Base-by-base conservation (phyloP, 2,797 vertebrate genomes). In the Sebastes vulpes region DNA sequence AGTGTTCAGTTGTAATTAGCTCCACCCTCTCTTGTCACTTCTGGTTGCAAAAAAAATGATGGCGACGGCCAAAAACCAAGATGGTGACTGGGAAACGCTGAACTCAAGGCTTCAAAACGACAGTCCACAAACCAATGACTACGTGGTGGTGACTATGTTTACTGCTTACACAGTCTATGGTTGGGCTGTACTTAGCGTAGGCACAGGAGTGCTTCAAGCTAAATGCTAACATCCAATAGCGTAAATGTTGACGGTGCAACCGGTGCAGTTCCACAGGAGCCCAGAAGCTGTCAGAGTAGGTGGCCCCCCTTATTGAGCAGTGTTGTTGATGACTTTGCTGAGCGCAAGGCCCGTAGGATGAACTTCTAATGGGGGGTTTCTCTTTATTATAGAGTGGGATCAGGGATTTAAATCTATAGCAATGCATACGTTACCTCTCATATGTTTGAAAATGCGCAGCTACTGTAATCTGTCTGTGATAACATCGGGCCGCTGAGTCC, bases 1-100 rank as follows among this genome's bases (percentile, higher is more conserved):
- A 38, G 35, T 14, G 35, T 38, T 38, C 0, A 0, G 35, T 38
- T 42, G 38, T 42, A 42, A 0, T 42, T 42, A 42, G 38, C 38
- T 42, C 14, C 12, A 42, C 38, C 38, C 38, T 42, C 38, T 42
- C 12, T 6, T 42, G 38, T 42, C 38, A 42, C 38, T 42, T 42
- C 23, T 23, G 23, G 23, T 23, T 23, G 23, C 23, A 38, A 38
- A 38, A 5, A 42, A 42, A 5, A 35, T 16, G 38, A 42, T 42
- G 38, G 38, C 5, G 14, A 42, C 14, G 5, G 38, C 38, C 38
- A 42, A 42, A 42, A 0, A 42, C 38, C 38, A 42, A 42, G 38
- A 42, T 42, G 38, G 14, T 14, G 12, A 14, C 5, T 0, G 14
- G 0, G 12, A 3, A 42, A 42, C 0, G 38, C 14, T 14, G 14